Conservation (phyloP, 2,888 invertebrate species). For the Morinoia aosen region DNA sequence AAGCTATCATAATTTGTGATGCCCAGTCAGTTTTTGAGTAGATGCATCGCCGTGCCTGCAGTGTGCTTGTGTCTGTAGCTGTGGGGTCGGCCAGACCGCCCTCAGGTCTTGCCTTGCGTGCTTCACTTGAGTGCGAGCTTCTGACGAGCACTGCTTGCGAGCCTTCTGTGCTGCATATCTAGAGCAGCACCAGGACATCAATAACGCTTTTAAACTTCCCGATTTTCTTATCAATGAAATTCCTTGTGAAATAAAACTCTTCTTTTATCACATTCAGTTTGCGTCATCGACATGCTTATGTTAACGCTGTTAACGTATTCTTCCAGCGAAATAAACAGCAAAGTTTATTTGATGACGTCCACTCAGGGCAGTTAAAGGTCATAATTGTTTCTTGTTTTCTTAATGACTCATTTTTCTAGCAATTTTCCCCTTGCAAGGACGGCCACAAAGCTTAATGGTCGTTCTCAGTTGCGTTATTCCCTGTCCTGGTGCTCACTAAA, state of each 20-base stretch:
- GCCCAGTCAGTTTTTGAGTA: constrained; percentile 9
- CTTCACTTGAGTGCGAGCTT: neutral
- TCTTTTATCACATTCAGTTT: neutral
- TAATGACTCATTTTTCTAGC: neutral
- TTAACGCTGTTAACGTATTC: neutral
- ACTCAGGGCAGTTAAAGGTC: neutral
- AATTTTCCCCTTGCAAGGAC: neutral
- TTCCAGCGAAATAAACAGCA: neutral
- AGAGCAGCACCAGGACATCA: neutral
- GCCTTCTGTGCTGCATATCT: neutral
- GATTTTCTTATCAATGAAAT: neutral
- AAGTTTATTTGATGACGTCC: neutral
- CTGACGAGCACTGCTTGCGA: neutral
- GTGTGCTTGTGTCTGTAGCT: constrained; percentile 18
- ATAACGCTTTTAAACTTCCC: neutral
- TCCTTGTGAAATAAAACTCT: neutral
- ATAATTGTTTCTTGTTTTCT: neutral
- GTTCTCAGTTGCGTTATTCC: neutral
- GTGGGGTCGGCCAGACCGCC: neutral
- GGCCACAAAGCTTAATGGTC: neutral
- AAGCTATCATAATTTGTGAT: neutral
- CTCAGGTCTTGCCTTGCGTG: neutral
- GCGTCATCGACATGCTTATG: neutral
- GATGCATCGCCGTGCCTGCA: constrained; percentile 5
- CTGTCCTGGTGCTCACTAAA: neutral